Evolutionary conservation across 2,113 vertebrate species (phyloP).

Genomic region (Oreochromis niloticus): DNA sequence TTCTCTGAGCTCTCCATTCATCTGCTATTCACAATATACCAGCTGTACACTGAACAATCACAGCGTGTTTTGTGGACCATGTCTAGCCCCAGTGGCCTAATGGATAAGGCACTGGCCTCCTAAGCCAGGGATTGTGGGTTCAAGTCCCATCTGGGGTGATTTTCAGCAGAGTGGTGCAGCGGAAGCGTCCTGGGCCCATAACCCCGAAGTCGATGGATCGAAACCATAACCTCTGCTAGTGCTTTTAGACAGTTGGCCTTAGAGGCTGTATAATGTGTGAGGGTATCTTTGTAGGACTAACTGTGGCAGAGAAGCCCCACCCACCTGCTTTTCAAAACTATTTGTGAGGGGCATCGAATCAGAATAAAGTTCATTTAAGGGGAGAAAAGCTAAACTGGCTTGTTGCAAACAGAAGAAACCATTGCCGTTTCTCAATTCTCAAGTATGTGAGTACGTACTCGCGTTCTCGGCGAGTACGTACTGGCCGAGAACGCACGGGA

Average conservation of each 20-base stretch:
- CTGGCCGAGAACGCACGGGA: too few relatives aligned
- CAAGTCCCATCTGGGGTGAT: conserved; percentile 50
- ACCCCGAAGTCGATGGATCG: conserved; percentile 79
- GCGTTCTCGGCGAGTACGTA: too few relatives aligned
- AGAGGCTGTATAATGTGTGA: not conserved
- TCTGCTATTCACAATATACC: not conserved
- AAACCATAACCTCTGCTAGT: conserved; percentile 71
- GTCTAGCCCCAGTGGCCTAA: not conserved
- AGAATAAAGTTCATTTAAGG: not conserved
- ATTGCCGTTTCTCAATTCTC: too few relatives aligned
- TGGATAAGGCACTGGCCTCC: conserved; percentile 74
- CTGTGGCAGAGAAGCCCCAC: not conserved
- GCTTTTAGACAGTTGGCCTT: not conserved
- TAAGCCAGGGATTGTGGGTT: conserved; percentile 62
- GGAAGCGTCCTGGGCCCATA: conserved; percentile 80
- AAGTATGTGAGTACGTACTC: too few relatives aligned
- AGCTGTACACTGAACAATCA: not conserved
- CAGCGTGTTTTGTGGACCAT: not conserved
- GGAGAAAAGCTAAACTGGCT: not conserved
- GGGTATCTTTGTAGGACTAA: too few relatives aligned
- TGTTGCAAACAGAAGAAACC: not conserved
- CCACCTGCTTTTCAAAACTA: not conserved
- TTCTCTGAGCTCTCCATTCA: not conserved
- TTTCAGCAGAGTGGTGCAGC: conserved; percentile 74
- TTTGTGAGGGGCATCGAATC: not conserved